These are phyloP conservation scores for Furcifer pardalis DNA, from an alignment of 2,797 vertebrate genomes.

Conservation along the genomic window DNA sequence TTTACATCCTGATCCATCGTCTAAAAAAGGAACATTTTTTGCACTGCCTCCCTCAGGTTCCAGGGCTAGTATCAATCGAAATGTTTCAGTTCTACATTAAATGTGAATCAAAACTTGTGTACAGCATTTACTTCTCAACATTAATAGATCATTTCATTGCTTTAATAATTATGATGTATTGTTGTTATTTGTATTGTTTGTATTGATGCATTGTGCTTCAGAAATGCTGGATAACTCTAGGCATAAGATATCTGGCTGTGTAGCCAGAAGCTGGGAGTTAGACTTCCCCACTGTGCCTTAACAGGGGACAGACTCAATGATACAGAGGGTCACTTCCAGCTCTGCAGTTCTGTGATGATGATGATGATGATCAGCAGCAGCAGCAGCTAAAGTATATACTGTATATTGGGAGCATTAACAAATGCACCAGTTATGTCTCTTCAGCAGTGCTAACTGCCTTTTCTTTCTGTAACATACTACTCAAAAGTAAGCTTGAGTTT, in stretches of 20 bases:
- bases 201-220: background rate
- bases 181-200: background rate
- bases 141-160: background rate
- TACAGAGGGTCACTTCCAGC: too few relatives aligned
- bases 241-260: too few relatives aligned
- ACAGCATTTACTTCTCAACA: too few relatives aligned
- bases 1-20: background rate
- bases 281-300: too few relatives aligned
- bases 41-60: background rate
- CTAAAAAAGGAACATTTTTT: background rate
- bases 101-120: too few relatives aligned
- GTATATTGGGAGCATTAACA: background rate
- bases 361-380: too few relatives aligned
- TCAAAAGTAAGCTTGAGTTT: background rate
- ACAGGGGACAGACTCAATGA: too few relatives aligned
- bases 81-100: background rate
- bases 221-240: too few relatives aligned
- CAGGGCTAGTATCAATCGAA: background rate
- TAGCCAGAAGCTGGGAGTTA: too few relatives aligned
- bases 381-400: background rate
- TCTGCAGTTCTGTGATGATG: too few relatives aligned
- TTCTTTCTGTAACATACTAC: background rate
- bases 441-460: background rate
- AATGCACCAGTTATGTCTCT: background rate
- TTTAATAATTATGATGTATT: background rate